Evolutionary conservation across 2,888 invertebrate genomes (phyloP), one percentile per base, ranked within the genome.

Genomic region (Nomada ferruginata): DNA sequence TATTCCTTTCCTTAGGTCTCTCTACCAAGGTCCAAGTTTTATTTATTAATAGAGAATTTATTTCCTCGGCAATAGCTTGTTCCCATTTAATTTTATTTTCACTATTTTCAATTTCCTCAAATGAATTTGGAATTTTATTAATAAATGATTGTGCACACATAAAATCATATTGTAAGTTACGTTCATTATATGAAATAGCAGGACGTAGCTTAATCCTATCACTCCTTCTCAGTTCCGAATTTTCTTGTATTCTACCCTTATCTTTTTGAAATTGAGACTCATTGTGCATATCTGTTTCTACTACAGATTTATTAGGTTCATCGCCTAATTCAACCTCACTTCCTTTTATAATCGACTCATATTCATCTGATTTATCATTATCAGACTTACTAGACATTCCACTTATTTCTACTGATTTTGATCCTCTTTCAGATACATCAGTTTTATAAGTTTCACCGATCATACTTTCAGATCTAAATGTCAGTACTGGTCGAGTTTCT

Each of bases 41-140:
- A 18, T 72, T 72, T 11, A 52, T 61, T 29, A 72, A 63, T n/a
- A 72, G 26, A 42, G 71, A 72, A 63, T 72, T 15, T 26, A 63
- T 53, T 72, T 72, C 26, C n/a, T 63, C 42, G n/a, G 44, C 53
- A 11, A 63, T 55, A 18, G 63, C 63, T 13, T 26, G 10, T 44
- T 72, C 63, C 63, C 53, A 63, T n/a, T 44, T 18, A 23, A 13
- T 18, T 52, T 44, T 63, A 10, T 55, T 26, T 26, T 72, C 53
- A 18, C 72, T 63, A 53, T 11, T 53, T 23, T 52, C 15, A 23
- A 72, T 63, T 42, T 63, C 55, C 11, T 72, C 36, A 63, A 53
- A 72, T n/a, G 55, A 55, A 15, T 20, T 42, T 18, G 60, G 50
- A 60, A 60, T 70, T 26, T 70, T 47, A 36, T 26, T 13, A 18